A percentile compares a stretch with the other conserved stretches of the same genome.
Evolutionary conservation across 2,888 invertebrate species (phyloP).

Genomic region (Heteropelma amictum): DNA sequence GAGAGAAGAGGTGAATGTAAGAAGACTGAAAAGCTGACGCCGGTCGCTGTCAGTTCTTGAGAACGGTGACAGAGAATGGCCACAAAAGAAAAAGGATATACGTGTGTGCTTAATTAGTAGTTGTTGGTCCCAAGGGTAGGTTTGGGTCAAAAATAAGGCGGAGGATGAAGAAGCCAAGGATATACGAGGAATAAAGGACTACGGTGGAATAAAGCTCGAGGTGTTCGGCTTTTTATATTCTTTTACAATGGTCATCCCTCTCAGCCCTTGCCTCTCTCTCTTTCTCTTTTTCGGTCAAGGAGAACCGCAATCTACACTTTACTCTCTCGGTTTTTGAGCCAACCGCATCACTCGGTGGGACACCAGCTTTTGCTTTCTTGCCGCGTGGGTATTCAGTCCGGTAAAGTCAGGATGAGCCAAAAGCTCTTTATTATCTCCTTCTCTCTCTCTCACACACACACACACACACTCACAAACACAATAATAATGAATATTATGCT

Average conservation of each 20-base stretch:
- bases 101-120: conserved; percentile 51
- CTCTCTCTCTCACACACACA: too few relatives aligned
- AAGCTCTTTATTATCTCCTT: neutral
- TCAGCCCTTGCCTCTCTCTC: neutral
- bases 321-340: conserved; percentile 28
- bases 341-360: conserved; percentile 25
- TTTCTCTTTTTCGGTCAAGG: neutral
- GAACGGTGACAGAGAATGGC: neutral
- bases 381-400: neutral
- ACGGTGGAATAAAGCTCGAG: conserved; percentile 19
- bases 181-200: conserved; percentile 3
- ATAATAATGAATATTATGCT: too few relatives aligned
- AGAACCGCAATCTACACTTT: neutral
- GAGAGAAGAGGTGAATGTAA: neutral
- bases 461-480: too few relatives aligned
- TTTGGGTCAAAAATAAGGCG: conserved; percentile 10
- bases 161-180: conserved; percentile 16
- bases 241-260: too few relatives aligned
- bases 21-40: conserved; percentile 30
- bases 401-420: neutral
- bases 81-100: conserved; percentile 33
- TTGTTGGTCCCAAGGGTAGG: conserved; percentile 42
- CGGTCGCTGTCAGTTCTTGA: neutral
- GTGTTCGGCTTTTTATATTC: neutral
- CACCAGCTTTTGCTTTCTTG: conserved; percentile 28